These are phyloP conservation scores for Rhinichthys klamathensis DNA, from an alignment of 2,113 vertebrate species.

Conservation along the genomic window DNA sequence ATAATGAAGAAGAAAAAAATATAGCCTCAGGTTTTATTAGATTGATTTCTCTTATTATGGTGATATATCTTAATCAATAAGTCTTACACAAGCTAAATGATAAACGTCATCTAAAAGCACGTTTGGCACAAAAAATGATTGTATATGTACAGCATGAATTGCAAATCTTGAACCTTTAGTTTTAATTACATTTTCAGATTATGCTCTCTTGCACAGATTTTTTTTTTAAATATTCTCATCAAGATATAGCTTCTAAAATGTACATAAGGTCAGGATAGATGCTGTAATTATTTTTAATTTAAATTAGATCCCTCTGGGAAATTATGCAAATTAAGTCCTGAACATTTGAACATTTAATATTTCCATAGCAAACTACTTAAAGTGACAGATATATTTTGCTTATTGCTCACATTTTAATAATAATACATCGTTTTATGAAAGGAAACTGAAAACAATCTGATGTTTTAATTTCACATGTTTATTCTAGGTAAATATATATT, in stretches of 20 bases:
- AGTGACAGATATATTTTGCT: background rate
- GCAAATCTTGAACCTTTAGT: no score
- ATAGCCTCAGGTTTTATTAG: no score
- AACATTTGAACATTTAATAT: background rate
- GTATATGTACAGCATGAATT: background rate
- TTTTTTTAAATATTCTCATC: background rate
- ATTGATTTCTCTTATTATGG: no score
- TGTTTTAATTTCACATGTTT: background rate
- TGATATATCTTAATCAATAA: no score
- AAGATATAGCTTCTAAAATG: background rate
- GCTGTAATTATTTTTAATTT: background rate
- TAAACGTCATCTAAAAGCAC: no score
- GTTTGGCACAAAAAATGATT: no score
- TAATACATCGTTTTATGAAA: background rate
- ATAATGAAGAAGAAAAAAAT: background rate
- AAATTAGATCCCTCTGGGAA: background rate
- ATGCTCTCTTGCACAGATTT: background rate
- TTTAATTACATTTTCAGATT: background rate
- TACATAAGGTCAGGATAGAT: background rate
- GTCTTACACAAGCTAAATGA: no score
- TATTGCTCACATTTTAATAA: background rate
- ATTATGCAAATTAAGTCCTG: background rate
- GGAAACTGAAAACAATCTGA: background rate
- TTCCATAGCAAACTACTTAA: background rate
- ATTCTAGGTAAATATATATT: background rate